Base-by-base conservation (phyloP, 2,888 invertebrate species). In the Anagyrus pseudococci region DNA sequence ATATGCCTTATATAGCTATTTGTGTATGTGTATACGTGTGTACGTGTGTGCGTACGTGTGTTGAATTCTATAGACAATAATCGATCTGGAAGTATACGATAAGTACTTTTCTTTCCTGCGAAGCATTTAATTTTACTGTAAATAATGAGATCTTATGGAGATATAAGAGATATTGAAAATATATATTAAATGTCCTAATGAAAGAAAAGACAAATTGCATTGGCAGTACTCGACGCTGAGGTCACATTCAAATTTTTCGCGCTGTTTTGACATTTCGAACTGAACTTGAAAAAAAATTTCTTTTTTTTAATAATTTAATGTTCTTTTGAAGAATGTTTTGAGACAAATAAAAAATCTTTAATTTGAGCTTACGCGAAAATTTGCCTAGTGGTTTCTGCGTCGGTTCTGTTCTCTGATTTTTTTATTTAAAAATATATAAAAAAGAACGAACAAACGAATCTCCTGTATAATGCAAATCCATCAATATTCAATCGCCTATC, bases 121-220 rank as follows among this genome's bases (percentile, higher is more conserved):
- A 52, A 62, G 58, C 66, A 62, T 66, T 66, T 66, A 66, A n/a
- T n/a, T 66, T 60, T 37, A 66, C 53, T 66, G 66, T 66, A 66
- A 62, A 66, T 66, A 66, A 44, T n/a, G 56, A 50, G 49, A 60
- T n/a, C 58, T 64, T 59, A 61, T 50, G 61, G 48, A 61, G 29
- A 54, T 47, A 43, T n/a, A 33, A 62, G 17, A 56, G 33, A 22
- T 62, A 65, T 59, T 50, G 49, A 57, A 50, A 66, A 62, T 37
- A 66, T 59, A 62, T 55, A 66, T 25, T 41, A 29, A 60, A 57
- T 49, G 22, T 58, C 56, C 40, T 48, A 17, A 54, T 46, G 58
- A 53, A 61, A 55, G 58, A 59, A 47, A 37, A 54, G 15, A 48
- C 25, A 26, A 54, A 49, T 20, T n/a, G 52, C 56, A 59, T 44